Base-by-base conservation (phyloP, 2,888 invertebrate genomes). In the Cryptocheilus praepositus region DNA sequence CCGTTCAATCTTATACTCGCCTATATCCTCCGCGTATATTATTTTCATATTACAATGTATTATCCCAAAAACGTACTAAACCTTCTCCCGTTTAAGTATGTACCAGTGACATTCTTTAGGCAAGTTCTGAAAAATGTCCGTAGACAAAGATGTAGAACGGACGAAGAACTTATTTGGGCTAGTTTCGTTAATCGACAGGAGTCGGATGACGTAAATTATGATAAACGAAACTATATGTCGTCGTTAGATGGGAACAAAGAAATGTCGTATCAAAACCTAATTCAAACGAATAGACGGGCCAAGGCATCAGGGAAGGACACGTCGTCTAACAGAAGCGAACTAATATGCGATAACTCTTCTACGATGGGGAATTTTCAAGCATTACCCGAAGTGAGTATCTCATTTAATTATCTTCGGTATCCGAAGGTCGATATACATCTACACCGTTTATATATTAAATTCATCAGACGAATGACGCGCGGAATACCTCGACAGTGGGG, bases 21-120 rank as follows among this genome's bases (percentile, higher is more conserved):
- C 18, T 25, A 25, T 25, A 3, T 25, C 25, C 25, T 5, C 25
- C 5, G 5, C 5, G 45, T 28, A 1, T 1, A 5, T 1, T 16
- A 19, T 16, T 45, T 18, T 52, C 22, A 11, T 53, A 60, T 49
- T 58, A 15, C 67, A 7, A 28, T 3, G 16, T 15, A 2, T 25
- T 21, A 56, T 22, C 8, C 2, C n/a, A 49, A n/a, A 11, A 49
- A 49, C 5, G 8, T 49, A 49, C 2, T n/a, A 4, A 49, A 36
- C 13, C 19, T 60, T 25, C 51, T 22, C 49, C 21, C 2, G 61
- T 75, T 52, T 13, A 58, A 88, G 88, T 87, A 86, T 46, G 74
- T 87, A 59, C 85, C 88, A 45, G 79, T 80, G 51, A 79, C 77
- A 64, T 83, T 84, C 65, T 85, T 88, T 59, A 85, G 85, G 67